Percentiles rank a stretch among this genome's conserved stretches.
phyloP scores from a whole-genome alignment of 2,797 vertebrate species.

The Dromococcyx pavoninus region DNA sequence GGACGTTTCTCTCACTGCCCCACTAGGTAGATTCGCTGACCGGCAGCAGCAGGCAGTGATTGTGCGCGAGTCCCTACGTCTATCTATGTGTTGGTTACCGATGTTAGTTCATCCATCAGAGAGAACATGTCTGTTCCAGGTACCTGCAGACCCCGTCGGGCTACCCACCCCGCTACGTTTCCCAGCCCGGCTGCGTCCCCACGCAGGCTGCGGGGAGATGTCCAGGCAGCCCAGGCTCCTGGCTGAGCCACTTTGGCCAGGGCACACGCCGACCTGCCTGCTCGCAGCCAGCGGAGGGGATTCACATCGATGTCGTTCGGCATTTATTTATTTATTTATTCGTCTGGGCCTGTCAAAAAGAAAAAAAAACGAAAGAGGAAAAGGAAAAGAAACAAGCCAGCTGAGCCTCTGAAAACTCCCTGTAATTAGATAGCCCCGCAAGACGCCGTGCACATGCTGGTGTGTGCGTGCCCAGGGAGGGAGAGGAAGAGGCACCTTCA shows the following conservation, averaged over 20 bases:
- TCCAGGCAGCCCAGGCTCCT: neutral
- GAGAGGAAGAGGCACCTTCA: neutral
- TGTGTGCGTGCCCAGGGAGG: neutral
- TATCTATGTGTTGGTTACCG: rapidly evolving
- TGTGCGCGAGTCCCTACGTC: neutral
- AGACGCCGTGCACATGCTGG: neutral
- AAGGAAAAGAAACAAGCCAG: no score
- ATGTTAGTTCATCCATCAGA: neutral
- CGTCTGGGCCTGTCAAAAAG: neutral
- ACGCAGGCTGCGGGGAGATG: neutral
- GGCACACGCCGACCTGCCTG: neutral
- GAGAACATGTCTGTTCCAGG: neutral
- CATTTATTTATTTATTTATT: neutral
- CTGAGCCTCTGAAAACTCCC: neutral
- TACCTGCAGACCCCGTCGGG: neutral
- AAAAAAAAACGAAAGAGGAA: no score
- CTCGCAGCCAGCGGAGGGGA: neutral
- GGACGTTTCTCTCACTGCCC: neutral
- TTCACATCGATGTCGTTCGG: neutral
- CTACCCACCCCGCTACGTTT: neutral
- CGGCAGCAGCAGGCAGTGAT: neutral
- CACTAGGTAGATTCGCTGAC: neutral
- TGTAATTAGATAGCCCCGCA: constrained; percentile 8
- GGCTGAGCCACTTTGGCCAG: neutral
- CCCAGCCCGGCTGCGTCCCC: neutral